Conservation (phyloP, 2,888 invertebrate genomes). For the Iphiclides podalirius region DNA sequence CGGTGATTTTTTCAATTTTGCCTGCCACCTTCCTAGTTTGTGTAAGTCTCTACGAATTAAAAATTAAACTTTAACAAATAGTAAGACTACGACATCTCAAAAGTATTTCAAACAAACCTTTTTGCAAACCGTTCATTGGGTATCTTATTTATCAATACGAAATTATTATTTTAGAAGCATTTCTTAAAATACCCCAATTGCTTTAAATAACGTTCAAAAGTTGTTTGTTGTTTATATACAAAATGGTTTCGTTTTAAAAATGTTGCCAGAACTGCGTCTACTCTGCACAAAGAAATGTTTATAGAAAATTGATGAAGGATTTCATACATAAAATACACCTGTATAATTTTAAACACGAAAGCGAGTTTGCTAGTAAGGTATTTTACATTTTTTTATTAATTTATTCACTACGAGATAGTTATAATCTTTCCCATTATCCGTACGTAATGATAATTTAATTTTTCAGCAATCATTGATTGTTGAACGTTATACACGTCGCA, state of each 20-base stretch:
- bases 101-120: too few species aligned
- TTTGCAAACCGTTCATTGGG: too few species aligned
- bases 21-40: not conserved
- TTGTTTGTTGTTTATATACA: too few species aligned
- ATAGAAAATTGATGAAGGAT: conserved; percentile 4
- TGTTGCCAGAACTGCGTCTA: conserved; percentile 1
- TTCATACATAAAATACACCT: conserved; percentile 29
- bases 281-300: conserved; percentile 3
- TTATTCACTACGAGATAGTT: too few species aligned
- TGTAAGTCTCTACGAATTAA: not conserved
- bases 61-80: too few species aligned
- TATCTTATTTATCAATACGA: too few species aligned
- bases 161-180: too few species aligned
- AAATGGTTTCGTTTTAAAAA: too few species aligned
- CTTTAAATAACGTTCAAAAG: too few species aligned
- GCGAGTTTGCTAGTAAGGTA: conserved; percentile 25
- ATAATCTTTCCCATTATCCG: not conserved
- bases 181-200: too few species aligned
- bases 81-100: too few species aligned
- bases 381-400: not conserved
- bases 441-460: not conserved
- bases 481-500: conserved; percentile 33
- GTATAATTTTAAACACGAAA: conserved; percentile 22
- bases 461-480: conserved; percentile 36
- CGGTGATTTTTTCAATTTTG: not conserved